Evolutionary conservation across 2,797 vertebrate species (phyloP).

Genomic region (Bufotes viridis): DNA sequence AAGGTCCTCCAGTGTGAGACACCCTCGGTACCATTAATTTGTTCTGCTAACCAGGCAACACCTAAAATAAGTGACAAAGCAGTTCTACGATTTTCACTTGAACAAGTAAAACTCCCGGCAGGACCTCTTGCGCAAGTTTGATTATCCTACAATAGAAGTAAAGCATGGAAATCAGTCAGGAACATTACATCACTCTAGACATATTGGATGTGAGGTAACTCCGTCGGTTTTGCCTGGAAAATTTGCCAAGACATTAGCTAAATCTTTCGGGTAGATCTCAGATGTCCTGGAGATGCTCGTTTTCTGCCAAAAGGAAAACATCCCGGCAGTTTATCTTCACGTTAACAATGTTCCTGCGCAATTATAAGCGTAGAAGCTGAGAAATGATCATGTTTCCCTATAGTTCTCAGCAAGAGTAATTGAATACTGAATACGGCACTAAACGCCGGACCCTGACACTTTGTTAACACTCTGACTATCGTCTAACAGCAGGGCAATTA

Average conservation of each 20-base stretch:
- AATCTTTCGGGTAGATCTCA: constrained; percentile 42
- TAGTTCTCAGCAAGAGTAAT: constrained; percentile 77
- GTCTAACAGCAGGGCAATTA: constrained; percentile 84
- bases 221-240: background rate
- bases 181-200: background rate
- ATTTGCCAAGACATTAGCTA: background rate
- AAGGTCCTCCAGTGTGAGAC: too few species aligned
- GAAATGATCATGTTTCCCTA: constrained; percentile 75
- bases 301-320: constrained; percentile 60
- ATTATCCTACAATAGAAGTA: background rate
- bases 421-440: constrained; percentile 80
- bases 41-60: too few species aligned
- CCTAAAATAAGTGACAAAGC: too few species aligned
- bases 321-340: constrained; percentile 56
- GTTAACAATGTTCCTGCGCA: constrained; percentile 68
- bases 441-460: constrained; percentile 77
- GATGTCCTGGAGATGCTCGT: constrained; percentile 62
- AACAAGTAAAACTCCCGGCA: too few species aligned
- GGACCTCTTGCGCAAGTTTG: too few species aligned
- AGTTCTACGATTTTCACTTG: too few species aligned
- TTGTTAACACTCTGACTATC: constrained; percentile 78
- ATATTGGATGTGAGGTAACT: background rate
- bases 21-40: too few species aligned
- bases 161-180: background rate
- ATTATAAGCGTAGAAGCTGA: constrained; percentile 69